These are phyloP conservation scores for Squalus acanthias DNA, from an alignment of 2,797 vertebrate species.

Conservation along the genomic window DNA sequence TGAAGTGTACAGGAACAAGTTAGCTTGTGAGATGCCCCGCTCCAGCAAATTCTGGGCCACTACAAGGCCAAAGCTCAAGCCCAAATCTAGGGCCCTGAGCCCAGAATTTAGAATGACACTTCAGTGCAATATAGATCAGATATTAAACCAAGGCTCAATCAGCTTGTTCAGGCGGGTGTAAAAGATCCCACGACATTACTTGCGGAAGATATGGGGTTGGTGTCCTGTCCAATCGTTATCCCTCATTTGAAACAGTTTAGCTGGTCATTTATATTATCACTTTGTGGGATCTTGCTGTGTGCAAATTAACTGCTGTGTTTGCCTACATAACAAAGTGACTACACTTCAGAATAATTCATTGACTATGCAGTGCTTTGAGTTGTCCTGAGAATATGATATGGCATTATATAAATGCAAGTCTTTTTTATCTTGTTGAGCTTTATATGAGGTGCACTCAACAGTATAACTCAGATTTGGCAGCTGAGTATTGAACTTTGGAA, in stretches of 20 bases:
- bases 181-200: not conserved
- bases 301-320: not conserved
- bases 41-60: too few relatives aligned
- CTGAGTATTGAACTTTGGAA: not conserved
- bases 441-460: not conserved
- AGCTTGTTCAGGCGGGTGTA: not conserved
- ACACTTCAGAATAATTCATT: not conserved
- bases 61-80: not conserved
- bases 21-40: too few relatives aligned
- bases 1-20: too few relatives aligned
- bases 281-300: not conserved
- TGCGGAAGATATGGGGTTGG: not conserved
- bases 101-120: not conserved
- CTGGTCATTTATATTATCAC: not conserved
- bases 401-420: not conserved
- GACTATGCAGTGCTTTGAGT: not conserved
- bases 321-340: not conserved
- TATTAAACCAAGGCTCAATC: not conserved
- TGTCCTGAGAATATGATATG: not conserved
- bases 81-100: not conserved
- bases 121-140: not conserved
- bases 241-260: not conserved
- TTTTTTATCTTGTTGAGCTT: not conserved
- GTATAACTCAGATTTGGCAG: not conserved
- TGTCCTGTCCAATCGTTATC: not conserved